Evolutionary conservation across 2,888 invertebrate species (phyloP).

Genomic region (Heliconius aoede): DNA sequence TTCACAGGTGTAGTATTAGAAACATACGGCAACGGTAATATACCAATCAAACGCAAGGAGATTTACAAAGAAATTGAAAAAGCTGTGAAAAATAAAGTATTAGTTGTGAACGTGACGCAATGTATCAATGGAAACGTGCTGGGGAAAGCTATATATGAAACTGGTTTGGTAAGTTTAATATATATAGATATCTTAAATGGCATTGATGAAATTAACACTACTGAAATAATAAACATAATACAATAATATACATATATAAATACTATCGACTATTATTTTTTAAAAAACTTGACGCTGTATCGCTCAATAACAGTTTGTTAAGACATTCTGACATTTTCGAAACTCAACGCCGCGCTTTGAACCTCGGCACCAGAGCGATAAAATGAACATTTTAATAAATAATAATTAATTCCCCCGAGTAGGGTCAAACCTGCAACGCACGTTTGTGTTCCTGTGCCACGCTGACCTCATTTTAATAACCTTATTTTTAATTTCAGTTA

Average conservation of each 20-base stretch:
- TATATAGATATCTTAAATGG: neutral
- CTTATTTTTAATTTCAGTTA: slow-evolving; percentile 55
- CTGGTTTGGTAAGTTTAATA: slow-evolving; percentile 86
- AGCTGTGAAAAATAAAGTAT: slow-evolving; percentile 90
- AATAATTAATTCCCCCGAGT: too few relatives aligned
- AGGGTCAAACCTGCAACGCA: too few relatives aligned
- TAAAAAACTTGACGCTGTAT: too few relatives aligned
- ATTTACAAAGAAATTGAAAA: slow-evolving; percentile 88
- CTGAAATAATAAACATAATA: too few relatives aligned
- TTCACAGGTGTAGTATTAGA: slow-evolving; percentile 91
- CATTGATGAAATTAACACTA: neutral
- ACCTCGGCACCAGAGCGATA: too few relatives aligned
- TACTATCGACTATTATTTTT: too few relatives aligned
- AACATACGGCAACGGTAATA: slow-evolving; percentile 97
- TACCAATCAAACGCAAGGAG: slow-evolving; percentile 93
- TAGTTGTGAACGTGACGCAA: slow-evolving; percentile 96
- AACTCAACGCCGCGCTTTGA: too few relatives aligned
- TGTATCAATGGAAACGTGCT: slow-evolving; percentile 93
- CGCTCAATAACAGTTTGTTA: neutral
- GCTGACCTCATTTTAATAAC: neutral
- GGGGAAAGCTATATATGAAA: slow-evolving; percentile 89
- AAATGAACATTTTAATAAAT: too few relatives aligned
- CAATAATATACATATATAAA: too few relatives aligned
- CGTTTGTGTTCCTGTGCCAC: too few relatives aligned
- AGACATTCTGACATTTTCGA: neutral